Base-by-base conservation (phyloP, 2,888 invertebrate genomes). In the Oxytorus armatus region DNA sequence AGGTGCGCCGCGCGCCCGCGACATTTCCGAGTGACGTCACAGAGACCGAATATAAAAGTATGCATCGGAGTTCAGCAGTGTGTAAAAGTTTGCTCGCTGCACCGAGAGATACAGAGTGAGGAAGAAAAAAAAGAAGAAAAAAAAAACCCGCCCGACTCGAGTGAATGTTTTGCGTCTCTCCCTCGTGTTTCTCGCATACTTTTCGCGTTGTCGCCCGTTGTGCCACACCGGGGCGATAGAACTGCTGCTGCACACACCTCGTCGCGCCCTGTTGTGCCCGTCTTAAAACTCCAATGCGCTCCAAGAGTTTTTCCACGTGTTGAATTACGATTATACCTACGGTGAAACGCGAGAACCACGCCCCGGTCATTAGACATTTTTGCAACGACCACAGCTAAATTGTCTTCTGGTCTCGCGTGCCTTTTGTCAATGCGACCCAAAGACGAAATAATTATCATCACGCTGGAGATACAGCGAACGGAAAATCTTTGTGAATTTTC, bases 281-380 rank as follows among this genome's bases (percentile, higher is more conserved):
- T 39, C 55, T 53, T 59, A 68, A n/a, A 44, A 70, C 51, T 51
- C 29, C 53, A 42, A 25, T 68, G 44, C n/a, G n/a, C 51, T 23
- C 63, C 29, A 25, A 47, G 44, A 68, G 47, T 66, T 82, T n/a
- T 76, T 65, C 73, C 79, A 78, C 81, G 36, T n/a, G n/a, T 72
- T 66, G 77, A 25, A 69, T 78, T 72, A 77, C 76, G 78, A 73
- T 68, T 73, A 78, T 70, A n/a, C n/a, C n/a, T n/a, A n/a, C n/a
- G n/a, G 79, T 80, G 74, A 75, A 82, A 79, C 76, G 75, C 65
- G 51, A 7, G 14, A 59, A 79, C 86, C 87, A 87, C 86, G 82
- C 86, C 87, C 84, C 84, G 82, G 72, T 77, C 81, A 82, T 86
- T 85, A 85, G 84, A 86, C 85, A 84, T 81, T 79, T 85, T 85